A percentile compares a stretch with the other conserved stretches of the same genome.
These are phyloP conservation scores for Helobdella robusta DNA, from an alignment of 2,888 invertebrate species.

Conservation along the genomic window DNA sequence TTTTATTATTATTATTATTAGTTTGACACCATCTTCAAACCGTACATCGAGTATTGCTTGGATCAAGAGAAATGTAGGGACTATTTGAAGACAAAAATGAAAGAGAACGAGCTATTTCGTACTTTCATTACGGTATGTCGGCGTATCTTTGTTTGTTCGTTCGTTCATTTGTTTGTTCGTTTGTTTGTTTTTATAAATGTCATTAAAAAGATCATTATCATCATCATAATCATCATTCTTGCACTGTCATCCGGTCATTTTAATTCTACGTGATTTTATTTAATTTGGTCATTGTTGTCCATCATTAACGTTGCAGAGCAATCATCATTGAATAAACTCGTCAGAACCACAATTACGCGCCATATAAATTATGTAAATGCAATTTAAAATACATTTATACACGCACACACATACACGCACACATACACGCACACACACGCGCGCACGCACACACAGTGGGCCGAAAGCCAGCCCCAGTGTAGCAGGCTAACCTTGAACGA, in stretches of 20 bases:
- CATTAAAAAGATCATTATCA: background rate
- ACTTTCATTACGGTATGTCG: slow-evolving; percentile 66
- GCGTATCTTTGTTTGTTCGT: no score
- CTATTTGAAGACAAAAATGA: slow-evolving; percentile 70
- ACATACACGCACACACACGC: slow-evolving; percentile 3
- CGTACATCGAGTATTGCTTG: slow-evolving; percentile 79
- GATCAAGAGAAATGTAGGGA: slow-evolving; percentile 76
- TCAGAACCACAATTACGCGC: background rate
- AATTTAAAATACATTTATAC: background rate
- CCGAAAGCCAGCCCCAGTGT: slow-evolving; percentile 79
- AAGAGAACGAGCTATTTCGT: slow-evolving; percentile 69
- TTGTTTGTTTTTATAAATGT: background rate
- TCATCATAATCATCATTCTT: background rate
- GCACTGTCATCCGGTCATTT: no score
- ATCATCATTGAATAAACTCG: background rate
- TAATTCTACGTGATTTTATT: background rate
- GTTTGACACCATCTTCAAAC: slow-evolving; percentile 65
- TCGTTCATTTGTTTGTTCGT: no score
- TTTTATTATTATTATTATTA: slow-evolving; percentile 30
- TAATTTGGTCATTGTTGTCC: background rate
- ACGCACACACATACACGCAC: slow-evolving; percentile 3
- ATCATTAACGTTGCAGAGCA: background rate
- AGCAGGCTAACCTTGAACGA: slow-evolving; percentile 76
- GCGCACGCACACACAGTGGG: slow-evolving; percentile 66
- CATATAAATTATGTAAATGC: no score